Evolutionary conservation across 2,888 invertebrate species (phyloP), one percentile per base, ranked within the genome.

Genomic region (Clunio marinus): DNA sequence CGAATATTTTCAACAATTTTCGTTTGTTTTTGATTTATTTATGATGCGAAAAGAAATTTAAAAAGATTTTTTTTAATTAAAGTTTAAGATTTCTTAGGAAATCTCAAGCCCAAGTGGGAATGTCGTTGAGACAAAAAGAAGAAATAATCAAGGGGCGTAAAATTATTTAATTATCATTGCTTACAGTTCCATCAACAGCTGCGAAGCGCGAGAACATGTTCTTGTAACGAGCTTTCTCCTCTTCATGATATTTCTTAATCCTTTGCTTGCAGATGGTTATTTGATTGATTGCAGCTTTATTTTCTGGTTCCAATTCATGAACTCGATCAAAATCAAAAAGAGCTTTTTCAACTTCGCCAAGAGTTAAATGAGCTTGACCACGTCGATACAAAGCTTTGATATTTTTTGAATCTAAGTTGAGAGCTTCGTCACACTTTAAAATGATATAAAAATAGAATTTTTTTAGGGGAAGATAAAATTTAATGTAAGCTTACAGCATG

Each of bases 181-280:
- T 81, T 83, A 88, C 88, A 87, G 88, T 85, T 76, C 84, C 83
- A 80, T 91, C 91, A 77, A 84, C 85, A 72, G 87, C 85, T 2
- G 91, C 91, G 80, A 95, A 90, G 80, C 93, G 95, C 73, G 93
- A 88, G 80, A 98, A 98, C 93, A 98, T 96, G 78, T 93, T 94
- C 13, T 89, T 89, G 78, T 94, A 98, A 35, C 93, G 82, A 75
- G 88, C 85, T 81, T 91, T 94, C 78, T 96, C 95, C 70, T 86
- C 87, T 68, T 86, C 83, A 71, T 87, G 83, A 73, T 90, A 87
- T 72, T 89, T 86, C 76, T 88, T 88, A 17, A 95, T 82, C 70
- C 86, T 82, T 70, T 86, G 82, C 70, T 86, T 85, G 78, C 93
- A 93, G 65, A 87, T 76, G 5, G 80, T 75, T 37, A 93, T 80